Percentiles rank a stretch among this genome's conserved stretches.
Evolutionary conservation across 2,113 vertebrate species (phyloP).

Genomic region (Baryphthengus martii): DNA sequence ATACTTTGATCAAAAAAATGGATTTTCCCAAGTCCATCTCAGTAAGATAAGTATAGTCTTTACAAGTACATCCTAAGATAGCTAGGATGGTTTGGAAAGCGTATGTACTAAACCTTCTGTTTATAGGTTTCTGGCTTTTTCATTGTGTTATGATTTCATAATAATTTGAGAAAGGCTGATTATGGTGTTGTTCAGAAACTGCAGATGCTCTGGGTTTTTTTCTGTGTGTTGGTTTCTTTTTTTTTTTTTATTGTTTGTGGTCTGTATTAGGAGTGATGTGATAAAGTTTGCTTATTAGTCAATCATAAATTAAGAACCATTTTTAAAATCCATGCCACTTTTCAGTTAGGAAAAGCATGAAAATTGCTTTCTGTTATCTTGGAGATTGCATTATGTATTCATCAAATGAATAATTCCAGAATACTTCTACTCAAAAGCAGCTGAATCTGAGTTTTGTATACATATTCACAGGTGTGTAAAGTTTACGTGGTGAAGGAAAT

Average conservation of each 20-base stretch:
- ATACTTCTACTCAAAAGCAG: not conserved
- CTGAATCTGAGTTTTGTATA: not conserved
- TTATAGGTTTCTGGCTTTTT: not conserved
- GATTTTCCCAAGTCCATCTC: not conserved
- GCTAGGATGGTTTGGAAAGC: not conserved
- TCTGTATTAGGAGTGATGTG: not conserved
- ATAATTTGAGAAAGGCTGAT: not conserved
- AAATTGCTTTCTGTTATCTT: not conserved
- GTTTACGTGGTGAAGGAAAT: not conserved
- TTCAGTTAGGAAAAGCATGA: not conserved
- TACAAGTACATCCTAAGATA: not conserved
- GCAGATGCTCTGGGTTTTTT: not conserved
- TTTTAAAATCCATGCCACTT: not conserved
- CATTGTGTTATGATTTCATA: not conserved
- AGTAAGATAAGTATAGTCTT: not conserved
- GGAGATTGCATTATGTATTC: not conserved
- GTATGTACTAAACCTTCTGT: not conserved
- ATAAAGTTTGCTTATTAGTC: not conserved
- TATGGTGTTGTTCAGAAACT: not conserved
- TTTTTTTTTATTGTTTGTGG: not conserved
- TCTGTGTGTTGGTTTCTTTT: not conserved
- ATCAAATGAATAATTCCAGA: not conserved
- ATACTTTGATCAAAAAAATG: not conserved
- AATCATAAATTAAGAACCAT: not conserved
- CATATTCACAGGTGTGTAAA: not conserved